Percentiles rank a stretch among this genome's conserved stretches.
Evolutionary conservation across 2,113 vertebrate species (phyloP).

Genomic region (Elephantulus edwardii): DNA sequence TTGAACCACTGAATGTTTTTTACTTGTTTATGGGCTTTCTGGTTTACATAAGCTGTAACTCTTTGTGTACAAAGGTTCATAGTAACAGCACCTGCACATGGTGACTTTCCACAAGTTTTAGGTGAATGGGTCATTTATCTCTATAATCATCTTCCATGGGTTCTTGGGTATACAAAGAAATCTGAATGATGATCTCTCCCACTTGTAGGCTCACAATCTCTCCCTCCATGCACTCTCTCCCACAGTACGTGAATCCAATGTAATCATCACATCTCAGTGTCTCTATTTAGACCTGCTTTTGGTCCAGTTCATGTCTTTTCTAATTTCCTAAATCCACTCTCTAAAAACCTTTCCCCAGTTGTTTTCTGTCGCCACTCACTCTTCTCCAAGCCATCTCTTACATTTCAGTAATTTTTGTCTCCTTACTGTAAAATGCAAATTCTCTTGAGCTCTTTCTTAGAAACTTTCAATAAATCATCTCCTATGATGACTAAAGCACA

Average conservation of each 20-base stretch:
- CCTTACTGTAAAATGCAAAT: background rate
- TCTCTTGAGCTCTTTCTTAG: background rate
- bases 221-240: background rate
- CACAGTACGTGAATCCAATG: background rate
- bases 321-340: background rate
- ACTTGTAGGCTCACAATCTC: background rate
- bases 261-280: background rate
- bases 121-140: background rate
- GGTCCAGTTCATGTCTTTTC: background rate
- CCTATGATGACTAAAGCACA: background rate
- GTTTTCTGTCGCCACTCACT: background rate
- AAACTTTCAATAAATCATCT: background rate
- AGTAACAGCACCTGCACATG: background rate
- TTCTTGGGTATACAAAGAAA: background rate
- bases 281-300: background rate
- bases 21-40: background rate
- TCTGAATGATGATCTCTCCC: background rate
- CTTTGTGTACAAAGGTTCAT: background rate
- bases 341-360: background rate
- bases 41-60: background rate
- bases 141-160: background rate
- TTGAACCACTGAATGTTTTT: background rate
- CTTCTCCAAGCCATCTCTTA: background rate
- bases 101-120: background rate
- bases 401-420: background rate